These are phyloP conservation scores for Leucoptera coffeella DNA, from an alignment of 2,888 invertebrate species.

Conservation along the genomic window DNA sequence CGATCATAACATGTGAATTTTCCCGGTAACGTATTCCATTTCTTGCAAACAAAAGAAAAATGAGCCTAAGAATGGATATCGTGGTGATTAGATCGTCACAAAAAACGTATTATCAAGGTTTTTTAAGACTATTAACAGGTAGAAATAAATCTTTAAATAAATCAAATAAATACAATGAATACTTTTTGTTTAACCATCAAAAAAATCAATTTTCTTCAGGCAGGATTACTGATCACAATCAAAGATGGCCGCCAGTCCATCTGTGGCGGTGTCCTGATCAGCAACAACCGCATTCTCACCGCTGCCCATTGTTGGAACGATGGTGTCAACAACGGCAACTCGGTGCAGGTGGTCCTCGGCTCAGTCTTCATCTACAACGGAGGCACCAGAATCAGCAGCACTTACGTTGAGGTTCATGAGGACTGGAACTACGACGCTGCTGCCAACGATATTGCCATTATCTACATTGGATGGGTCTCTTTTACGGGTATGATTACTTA, in stretches of 20 bases:
- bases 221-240: conserved; percentile 1
- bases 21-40: too few relatives aligned
- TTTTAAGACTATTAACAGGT: too few relatives aligned
- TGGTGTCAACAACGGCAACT: conserved; percentile 12
- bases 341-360: conserved; percentile 18
- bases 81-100: too few relatives aligned
- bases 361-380: conserved; percentile 12
- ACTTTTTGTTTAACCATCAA: not conserved
- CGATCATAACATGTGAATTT: too few relatives aligned
- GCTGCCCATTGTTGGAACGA: too few relatives aligned
- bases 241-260: conserved; percentile 11
- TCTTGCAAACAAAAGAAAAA: too few relatives aligned
- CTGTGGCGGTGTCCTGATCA: conserved; percentile 18
- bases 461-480: conserved; percentile 8
- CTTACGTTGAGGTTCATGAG: conserved; percentile 11
- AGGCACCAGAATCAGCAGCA: conserved; percentile 9
- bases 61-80: too few relatives aligned
- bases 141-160: too few relatives aligned
- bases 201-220: too few relatives aligned
- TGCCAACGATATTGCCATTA: conserved; percentile 14
- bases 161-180: too few relatives aligned
- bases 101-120: too few relatives aligned
- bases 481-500: too few relatives aligned
- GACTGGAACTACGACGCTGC: conserved; percentile 10
- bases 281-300: conserved; percentile 12